Evolutionary conservation across 2,113 vertebrate genomes (phyloP).

Genomic region (Buteo buteo): DNA sequence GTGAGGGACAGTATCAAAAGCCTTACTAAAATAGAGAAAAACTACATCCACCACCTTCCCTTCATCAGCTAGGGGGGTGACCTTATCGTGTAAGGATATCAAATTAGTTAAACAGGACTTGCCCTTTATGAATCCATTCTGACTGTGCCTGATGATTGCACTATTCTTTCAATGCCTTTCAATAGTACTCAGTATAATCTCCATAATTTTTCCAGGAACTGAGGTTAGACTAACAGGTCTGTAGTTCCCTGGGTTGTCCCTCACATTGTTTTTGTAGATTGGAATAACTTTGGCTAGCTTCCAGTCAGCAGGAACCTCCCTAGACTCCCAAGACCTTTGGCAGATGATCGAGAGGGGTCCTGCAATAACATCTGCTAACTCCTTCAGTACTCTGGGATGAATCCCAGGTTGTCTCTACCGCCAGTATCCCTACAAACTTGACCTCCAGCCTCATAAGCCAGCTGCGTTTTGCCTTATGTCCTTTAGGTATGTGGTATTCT

Average conservation of each 20-base stretch:
- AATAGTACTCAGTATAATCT: background rate
- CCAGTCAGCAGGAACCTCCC: background rate
- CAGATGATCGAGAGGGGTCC: background rate
- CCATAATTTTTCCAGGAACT: background rate
- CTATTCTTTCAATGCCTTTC: background rate
- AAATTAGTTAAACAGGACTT: background rate
- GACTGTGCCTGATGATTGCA: background rate
- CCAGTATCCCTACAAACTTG: background rate
- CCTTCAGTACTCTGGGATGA: background rate
- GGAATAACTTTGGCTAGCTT: background rate
- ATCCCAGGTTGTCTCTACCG: background rate
- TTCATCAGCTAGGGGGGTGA: background rate
- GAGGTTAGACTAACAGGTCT: background rate
- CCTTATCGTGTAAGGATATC: background rate
- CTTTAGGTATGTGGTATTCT: background rate
- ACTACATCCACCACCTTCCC: background rate
- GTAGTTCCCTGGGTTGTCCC: background rate
- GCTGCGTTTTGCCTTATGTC: background rate
- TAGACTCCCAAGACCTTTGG: background rate
- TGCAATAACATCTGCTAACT: background rate
- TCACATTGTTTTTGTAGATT: background rate
- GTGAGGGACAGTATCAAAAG: background rate
- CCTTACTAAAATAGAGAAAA: background rate
- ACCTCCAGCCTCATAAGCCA: background rate
- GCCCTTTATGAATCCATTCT: background rate